phyloP scores from a whole-genome alignment of 2,888 invertebrate species.

The Patella ulyssiponensis region DNA sequence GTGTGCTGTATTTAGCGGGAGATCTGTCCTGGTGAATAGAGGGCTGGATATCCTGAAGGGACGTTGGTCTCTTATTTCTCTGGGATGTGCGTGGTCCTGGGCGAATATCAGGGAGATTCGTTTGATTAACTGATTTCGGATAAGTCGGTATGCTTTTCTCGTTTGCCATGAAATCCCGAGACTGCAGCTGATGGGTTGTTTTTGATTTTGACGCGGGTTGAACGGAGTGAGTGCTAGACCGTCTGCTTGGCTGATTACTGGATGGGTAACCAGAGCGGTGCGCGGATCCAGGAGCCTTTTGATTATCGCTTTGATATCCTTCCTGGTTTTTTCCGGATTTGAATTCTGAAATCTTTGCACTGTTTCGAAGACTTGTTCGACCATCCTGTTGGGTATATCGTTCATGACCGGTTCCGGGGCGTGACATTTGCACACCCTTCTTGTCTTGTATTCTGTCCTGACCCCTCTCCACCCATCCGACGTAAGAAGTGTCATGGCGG shows the following conservation, averaged over 20 bases:
- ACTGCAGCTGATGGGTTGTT: neutral
- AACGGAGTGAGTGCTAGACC: neutral
- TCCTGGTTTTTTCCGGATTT: neutral
- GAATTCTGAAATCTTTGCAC: neutral
- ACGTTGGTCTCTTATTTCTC: neutral
- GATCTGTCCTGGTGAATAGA: neutral
- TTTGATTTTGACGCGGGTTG: neutral
- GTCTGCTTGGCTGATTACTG: neutral
- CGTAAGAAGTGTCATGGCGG: slow-evolving; percentile 12
- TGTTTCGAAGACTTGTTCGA: neutral
- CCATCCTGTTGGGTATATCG: neutral
- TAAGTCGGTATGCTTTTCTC: slow-evolving; percentile 8
- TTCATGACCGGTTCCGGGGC: neutral
- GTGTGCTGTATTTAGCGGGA: neutral
- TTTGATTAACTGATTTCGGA: neutral
- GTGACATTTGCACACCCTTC: too few species aligned
- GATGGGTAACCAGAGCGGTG: neutral
- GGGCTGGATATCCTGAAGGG: neutral
- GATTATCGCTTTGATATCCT: neutral
- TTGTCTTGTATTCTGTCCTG: neutral
- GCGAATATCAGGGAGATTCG: neutral
- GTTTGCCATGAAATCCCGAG: slow-evolving; percentile 4
- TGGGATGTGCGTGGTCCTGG: neutral
- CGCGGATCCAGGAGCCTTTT: neutral
- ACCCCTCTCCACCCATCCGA: neutral